These are phyloP conservation scores for Lytechinus variegatus DNA, from an alignment of 35 echinoderm and acorn worm genomes.

Conservation along the genomic window DNA sequence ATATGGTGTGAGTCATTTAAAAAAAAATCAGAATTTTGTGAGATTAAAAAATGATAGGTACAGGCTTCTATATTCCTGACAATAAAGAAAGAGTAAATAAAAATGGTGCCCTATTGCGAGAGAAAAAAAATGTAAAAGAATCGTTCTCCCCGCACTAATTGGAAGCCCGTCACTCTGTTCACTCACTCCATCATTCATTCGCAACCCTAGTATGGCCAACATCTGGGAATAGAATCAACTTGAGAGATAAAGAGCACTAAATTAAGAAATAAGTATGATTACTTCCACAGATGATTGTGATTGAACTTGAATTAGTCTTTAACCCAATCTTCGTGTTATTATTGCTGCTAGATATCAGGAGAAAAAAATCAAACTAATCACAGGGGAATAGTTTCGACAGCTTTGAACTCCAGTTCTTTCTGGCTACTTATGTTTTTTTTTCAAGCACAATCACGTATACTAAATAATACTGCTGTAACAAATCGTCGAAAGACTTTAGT, in stretches of 20 bases:
- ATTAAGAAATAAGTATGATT: conserved; percentile 15
- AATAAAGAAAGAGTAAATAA: too few species aligned
- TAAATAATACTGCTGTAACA: too few species aligned
- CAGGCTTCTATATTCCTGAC: too few species aligned
- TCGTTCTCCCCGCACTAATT: neutral
- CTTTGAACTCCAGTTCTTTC: too few species aligned
- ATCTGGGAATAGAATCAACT: neutral
- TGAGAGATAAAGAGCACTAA: neutral
- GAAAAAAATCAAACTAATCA: too few species aligned
- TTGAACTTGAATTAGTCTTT: neutral
- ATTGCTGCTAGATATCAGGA: neutral
- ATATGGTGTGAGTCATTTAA: neutral
- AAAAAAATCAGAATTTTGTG: neutral
- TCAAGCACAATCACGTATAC: too few species aligned
- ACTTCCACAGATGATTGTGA: neutral
- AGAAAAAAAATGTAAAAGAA: neutral
- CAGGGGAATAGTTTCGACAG: too few species aligned
- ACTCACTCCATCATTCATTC: neutral
- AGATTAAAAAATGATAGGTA: too few species aligned
- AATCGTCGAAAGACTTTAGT: too few species aligned
- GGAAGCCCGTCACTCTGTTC: neutral
- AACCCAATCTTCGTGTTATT: neutral
- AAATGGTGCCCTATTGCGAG: too few species aligned
- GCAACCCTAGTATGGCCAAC: neutral
- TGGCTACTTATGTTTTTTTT: too few species aligned